phyloP scores from a whole-genome alignment of 2,888 invertebrate genomes.

The Drosophila subsilvestris region DNA sequence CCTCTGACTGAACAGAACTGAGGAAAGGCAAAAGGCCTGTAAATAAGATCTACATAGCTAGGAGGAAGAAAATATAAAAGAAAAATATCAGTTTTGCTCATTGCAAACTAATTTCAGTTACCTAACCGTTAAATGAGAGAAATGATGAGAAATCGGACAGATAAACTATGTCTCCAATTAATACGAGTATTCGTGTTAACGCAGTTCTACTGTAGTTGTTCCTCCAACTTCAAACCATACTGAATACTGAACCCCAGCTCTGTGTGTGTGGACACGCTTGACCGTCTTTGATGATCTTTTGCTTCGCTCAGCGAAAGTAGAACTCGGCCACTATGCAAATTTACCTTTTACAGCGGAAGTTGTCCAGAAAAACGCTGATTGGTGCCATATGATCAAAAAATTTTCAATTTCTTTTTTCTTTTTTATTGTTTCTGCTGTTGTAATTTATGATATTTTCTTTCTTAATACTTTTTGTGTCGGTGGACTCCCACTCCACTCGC shows the following conservation, averaged over 20 bases:
- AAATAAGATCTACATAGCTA: not conserved
- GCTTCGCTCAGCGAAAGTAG: slow-evolving; percentile 69
- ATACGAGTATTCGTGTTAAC: not conserved
- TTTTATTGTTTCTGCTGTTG: no score
- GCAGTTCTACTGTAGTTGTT: not conserved
- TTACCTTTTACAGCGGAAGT: slow-evolving; percentile 61
- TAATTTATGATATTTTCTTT: slow-evolving; percentile 3
- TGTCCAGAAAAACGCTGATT: slow-evolving; percentile 60
- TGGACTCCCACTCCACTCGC: no score
- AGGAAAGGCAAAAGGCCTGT: not conserved
- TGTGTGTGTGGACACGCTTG: slow-evolving; percentile 25
- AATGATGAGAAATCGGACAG: not conserved
- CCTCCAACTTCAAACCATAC: not conserved
- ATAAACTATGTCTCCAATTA: no score
- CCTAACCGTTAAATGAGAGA: no score
- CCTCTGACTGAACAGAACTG: not conserved
- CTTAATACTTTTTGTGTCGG: slow-evolving; percentile 15
- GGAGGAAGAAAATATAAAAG: no score
- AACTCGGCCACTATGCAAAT: slow-evolving; percentile 69
- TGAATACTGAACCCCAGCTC: not conserved
- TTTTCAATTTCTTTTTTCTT: slow-evolving; percentile 11
- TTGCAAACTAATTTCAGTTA: no score
- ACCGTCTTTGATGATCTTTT: slow-evolving; percentile 45
- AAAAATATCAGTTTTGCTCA: not conserved
- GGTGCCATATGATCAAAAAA: slow-evolving; percentile 55